A percentile compares a stretch with the other conserved stretches of the same genome.
Conservation (phyloP, 2,888 invertebrate species). For the Drosophila neoperkinsi region DNA sequence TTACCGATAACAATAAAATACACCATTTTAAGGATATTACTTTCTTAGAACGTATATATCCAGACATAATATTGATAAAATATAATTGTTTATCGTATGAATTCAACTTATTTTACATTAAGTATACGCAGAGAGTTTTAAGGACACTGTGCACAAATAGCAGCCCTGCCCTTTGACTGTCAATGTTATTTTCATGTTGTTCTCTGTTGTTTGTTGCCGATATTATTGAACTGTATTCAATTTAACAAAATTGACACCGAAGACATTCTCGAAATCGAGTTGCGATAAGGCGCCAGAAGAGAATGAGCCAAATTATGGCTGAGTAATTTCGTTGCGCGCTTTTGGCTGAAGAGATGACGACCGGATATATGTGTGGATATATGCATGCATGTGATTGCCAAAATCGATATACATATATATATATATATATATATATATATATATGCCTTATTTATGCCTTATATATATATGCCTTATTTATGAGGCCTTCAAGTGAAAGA, state of each 20-base stretch:
- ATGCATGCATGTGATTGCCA: background rate
- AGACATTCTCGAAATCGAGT: constrained; percentile 13
- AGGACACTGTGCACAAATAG: constrained; percentile 8
- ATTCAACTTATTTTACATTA: background rate
- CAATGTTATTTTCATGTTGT: background rate
- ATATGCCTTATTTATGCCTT: background rate
- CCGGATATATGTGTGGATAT: background rate
- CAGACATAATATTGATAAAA: background rate
- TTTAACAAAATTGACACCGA: constrained; percentile 44
- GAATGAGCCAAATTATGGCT: constrained; percentile 7
- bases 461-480: background rate
- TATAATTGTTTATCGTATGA: no score
- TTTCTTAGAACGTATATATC: no score
- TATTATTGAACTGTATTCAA: constrained; percentile 52
- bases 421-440: background rate
- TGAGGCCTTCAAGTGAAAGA: constrained; percentile 10
- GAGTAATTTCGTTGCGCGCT: constrained; percentile 37
- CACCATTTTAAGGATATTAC: no score
- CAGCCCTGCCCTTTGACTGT: constrained; percentile 10
- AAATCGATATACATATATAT: constrained; percentile 11
- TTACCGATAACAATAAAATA: background rate
- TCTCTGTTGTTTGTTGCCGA: constrained; percentile 19
- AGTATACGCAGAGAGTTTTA: background rate
- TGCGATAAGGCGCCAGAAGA: background rate
- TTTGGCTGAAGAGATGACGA: background rate